Evolutionary conservation across 2,113 vertebrate species (phyloP).

Genomic region (Daphoenositta chrysoptera): DNA sequence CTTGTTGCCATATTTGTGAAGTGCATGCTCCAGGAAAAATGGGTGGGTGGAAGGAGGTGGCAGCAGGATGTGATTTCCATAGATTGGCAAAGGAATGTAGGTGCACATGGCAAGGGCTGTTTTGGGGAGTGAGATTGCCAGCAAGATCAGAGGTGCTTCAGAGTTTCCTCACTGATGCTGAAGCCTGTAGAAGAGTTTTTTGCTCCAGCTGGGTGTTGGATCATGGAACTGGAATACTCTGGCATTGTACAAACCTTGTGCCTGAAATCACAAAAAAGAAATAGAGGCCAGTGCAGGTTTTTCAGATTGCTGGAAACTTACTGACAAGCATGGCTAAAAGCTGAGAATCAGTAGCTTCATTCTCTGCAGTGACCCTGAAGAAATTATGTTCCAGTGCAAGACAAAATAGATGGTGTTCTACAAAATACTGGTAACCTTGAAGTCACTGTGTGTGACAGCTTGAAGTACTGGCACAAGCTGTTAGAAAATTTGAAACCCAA

Average conservation of each 20-base stretch:
- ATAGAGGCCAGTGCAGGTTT: background rate
- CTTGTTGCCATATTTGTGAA: background rate
- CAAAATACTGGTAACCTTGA: background rate
- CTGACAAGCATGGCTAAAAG: background rate
- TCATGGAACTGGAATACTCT: background rate
- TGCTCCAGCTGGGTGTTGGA: background rate
- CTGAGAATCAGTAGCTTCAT: background rate
- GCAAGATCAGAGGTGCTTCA: background rate
- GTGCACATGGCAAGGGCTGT: background rate
- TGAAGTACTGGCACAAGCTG: background rate
- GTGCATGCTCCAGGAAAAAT: background rate
- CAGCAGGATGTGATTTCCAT: background rate
- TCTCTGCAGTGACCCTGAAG: background rate
- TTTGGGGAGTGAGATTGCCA: background rate
- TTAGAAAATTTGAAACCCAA: background rate
- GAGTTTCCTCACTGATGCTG: background rate
- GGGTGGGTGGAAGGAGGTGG: background rate
- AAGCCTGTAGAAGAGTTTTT: background rate
- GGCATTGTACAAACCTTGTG: background rate
- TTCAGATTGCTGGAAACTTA: background rate
- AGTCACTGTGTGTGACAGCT: background rate
- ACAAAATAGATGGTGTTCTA: background rate
- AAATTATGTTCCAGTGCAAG: background rate
- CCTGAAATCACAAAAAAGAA: background rate
- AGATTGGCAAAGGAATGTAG: background rate